Base-by-base conservation (phyloP, 2,797 vertebrate genomes). In the Ctenopoma kingsleyae region DNA sequence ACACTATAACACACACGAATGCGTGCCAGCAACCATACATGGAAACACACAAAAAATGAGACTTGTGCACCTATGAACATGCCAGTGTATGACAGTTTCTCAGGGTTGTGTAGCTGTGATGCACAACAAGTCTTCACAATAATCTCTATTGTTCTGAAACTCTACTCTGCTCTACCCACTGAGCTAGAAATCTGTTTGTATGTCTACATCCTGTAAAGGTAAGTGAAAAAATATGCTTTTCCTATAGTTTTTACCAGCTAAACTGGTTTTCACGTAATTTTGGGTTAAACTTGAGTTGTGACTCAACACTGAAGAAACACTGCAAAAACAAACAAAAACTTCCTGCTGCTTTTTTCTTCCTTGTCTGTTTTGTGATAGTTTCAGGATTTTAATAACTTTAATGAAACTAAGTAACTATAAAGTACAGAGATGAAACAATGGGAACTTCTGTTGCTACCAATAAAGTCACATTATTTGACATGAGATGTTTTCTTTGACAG, bases 121-220 rank as follows among this genome's bases (percentile, higher is more conserved):
- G 68, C 47, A n/a, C 58, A 63, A 52, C 74, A 32, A 38, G 19
- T 44, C 76, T 50, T 58, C 57, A 49, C 41, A 27, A 30, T 69
- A 65, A 85, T 80, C 62, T 40, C 38, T 1, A 30, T 7, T 30
- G 27, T 30, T 32, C 30, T 2, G 30, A 1, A 2, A 32, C 30
- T n/a, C n/a, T n/a, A n/a, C n/a, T n/a, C n/a, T 32, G 30, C 8
- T 32, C 8, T 32, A 32, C 8, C 30, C 30, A 32, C 30, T 32
- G 30, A 8, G 30, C 30, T 32, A 76, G 40, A 32, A 9, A 55
- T 32, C 19, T 27, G 5, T 20, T 22, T 0, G 4, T 0, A 3
- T 46, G 9, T 13, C 41, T 7, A 15, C 7, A 38, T 23, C 10
- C 7, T 10, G 17, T 1, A 38, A 6, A 46, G 38, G 27, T 50